A percentile compares a stretch with the other conserved stretches of the same genome.
These are phyloP conservation scores for Machimus rusticus DNA, from an alignment of 2,888 invertebrate species.

Conservation along the genomic window DNA sequence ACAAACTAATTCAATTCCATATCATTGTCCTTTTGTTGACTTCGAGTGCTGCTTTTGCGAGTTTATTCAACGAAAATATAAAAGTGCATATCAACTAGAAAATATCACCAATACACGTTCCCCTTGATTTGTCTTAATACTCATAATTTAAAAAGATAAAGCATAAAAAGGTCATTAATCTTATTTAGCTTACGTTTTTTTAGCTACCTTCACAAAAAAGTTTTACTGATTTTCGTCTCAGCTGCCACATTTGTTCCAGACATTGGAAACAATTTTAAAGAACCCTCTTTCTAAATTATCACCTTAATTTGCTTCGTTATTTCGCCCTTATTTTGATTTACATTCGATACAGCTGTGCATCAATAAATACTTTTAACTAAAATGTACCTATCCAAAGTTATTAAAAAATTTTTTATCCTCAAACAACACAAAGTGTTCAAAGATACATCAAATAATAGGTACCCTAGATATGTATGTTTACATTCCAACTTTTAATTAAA, in stretches of 20 bases:
- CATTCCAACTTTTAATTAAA: background rate
- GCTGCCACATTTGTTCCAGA: background rate
- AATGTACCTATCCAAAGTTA: background rate
- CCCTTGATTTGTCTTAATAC: too few species aligned
- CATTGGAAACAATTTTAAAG: background rate
- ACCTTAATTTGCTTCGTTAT: background rate
- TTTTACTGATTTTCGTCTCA: background rate
- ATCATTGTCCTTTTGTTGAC: too few species aligned
- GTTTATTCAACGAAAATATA: too few species aligned
- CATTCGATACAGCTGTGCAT: background rate
- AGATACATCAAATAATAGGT: background rate
- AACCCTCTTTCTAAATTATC: background rate
- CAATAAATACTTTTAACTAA: background rate
- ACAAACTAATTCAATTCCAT: too few species aligned
- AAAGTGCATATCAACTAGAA: too few species aligned
- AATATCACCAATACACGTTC: too few species aligned
- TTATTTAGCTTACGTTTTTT: background rate
- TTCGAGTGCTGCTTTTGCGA: too few species aligned
- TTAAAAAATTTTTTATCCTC: background rate
- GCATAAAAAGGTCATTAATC: background rate
- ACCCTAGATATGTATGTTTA: background rate
- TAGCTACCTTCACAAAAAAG: background rate
- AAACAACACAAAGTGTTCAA: background rate
- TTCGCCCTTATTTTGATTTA: background rate
- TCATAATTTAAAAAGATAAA: background rate